Conservation (phyloP, 2,113 vertebrate species). For the Muntiacus reevesi region DNA sequence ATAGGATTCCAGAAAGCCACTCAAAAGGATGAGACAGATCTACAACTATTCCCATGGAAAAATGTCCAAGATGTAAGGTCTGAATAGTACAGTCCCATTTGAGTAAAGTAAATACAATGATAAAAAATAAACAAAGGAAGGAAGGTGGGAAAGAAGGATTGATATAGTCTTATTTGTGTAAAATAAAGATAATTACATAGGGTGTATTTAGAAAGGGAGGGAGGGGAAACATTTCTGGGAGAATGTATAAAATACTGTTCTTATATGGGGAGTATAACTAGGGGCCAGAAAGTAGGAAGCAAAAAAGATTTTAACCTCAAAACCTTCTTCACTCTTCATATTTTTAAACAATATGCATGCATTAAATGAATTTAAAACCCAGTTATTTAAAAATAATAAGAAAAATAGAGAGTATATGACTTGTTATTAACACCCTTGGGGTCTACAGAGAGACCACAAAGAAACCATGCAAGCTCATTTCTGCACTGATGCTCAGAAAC, state of each 20-base stretch:
- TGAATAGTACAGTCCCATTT: not conserved
- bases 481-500: not conserved
- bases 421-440: not conserved
- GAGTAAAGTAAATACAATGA: not conserved
- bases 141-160: not conserved
- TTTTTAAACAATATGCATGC: not conserved
- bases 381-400: constrained; percentile 45
- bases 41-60: not conserved
- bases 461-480: constrained; percentile 1
- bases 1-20: not conserved
- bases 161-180: not conserved
- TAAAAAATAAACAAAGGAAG: not conserved
- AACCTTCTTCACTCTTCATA: not conserved
- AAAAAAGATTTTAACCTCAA: constrained; percentile 10
- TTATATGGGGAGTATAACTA: not conserved
- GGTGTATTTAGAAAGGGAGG: not conserved
- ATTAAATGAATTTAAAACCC: constrained; percentile 7
- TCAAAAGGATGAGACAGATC: not conserved
- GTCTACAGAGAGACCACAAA: not conserved
- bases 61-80: not conserved
- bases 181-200: not conserved
- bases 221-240: constrained; percentile 9
- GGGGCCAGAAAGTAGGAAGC: not conserved
- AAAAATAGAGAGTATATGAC: not conserved
- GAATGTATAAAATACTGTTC: not conserved